Conservation (phyloP, 2,113 vertebrate species). For the Cricetomys ansorgei region DNA sequence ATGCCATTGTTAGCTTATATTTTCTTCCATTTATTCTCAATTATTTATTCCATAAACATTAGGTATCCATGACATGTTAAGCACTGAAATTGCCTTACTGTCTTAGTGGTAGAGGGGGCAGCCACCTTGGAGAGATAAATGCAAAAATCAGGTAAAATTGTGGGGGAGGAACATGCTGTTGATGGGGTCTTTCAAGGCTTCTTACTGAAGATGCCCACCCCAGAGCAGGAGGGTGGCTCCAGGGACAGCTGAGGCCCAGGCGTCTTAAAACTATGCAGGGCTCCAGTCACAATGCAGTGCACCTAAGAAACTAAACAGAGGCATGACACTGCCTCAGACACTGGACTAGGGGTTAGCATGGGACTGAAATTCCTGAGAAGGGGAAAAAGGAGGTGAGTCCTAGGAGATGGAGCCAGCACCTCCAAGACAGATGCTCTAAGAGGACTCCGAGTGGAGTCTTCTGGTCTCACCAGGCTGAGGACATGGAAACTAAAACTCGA, state of each 20-base stretch:
- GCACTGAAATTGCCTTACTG: neutral
- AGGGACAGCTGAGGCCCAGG: neutral
- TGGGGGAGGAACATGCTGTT: neutral
- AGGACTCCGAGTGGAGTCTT: neutral
- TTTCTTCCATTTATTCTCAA: slow-evolving; percentile 3
- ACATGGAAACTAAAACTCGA: neutral
- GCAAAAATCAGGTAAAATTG: neutral
- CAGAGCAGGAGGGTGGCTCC: no score
- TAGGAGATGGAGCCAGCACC: no score
- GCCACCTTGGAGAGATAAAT: neutral
- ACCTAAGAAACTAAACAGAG: neutral
- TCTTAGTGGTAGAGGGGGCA: neutral
- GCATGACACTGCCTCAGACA: neutral
- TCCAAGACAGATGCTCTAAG: neutral
- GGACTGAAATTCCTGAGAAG: neutral
- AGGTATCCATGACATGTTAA: neutral
- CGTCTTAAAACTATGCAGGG: neutral
- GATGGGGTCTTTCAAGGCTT: neutral
- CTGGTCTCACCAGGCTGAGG: neutral
- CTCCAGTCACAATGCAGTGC: neutral
- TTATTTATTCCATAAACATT: neutral
- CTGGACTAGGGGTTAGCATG: neutral
- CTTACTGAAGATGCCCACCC: neutral
- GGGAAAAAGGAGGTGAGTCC: neutral
- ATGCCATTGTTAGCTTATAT: neutral